Conservation (phyloP, 2,113 vertebrate species). For the Siphamia tubifer region DNA sequence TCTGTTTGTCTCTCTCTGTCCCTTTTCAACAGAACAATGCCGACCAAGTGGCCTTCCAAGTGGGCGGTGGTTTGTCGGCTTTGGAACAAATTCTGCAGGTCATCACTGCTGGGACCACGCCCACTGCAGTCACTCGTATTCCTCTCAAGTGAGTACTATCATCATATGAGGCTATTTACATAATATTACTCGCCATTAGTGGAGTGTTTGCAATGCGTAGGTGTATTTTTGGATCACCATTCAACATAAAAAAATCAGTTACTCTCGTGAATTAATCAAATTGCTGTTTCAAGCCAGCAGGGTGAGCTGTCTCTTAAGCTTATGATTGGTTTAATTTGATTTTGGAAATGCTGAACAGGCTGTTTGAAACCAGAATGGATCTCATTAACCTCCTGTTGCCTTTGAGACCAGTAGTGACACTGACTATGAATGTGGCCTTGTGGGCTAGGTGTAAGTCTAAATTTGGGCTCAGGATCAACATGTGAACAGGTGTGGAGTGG, state of each 20-base stretch:
- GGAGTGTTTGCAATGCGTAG: neutral
- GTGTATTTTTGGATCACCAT: neutral
- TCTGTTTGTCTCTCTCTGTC: constrained; percentile 43
- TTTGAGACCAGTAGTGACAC: neutral
- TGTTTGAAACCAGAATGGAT: neutral
- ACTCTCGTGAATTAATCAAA: constrained; percentile 5
- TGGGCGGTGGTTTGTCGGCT: constrained; percentile 89
- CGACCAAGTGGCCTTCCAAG: constrained; percentile 94
- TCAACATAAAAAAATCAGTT: neutral
- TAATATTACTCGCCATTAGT: neutral
- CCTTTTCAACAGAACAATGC: constrained; percentile 85
- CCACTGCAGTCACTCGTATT: constrained; percentile 84
- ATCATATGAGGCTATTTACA: neutral
- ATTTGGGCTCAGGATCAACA: neutral
- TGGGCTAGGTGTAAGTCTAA: neutral
- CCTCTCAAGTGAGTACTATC: constrained; percentile 90
- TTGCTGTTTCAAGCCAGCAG: constrained; percentile 45
- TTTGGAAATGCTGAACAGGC: neutral
- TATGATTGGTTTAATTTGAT: neutral
- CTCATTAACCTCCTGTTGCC: neutral
- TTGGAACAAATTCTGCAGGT: constrained; percentile 92
- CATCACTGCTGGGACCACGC: constrained; percentile 77
- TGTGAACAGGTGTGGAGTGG: neutral
- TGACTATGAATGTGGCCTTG: neutral
- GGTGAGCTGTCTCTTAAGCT: constrained; percentile 40